These are phyloP conservation scores for Oryzaephilus surinamensis DNA, from an alignment of 1,140 invertebrate genomes.

Conservation along the genomic window DNA sequence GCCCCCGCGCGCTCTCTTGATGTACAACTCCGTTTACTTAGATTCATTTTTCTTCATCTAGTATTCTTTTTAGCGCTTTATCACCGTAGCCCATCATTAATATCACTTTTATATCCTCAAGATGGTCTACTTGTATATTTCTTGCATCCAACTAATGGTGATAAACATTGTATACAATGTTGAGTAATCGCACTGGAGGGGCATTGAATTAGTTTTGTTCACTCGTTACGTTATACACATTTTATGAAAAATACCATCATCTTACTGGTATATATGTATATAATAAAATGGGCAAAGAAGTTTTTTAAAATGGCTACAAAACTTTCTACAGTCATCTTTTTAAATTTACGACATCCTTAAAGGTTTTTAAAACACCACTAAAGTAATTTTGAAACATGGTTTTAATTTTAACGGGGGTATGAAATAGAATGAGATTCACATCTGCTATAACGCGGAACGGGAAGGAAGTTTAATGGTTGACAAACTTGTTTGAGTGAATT, in stretches of 20 bases:
- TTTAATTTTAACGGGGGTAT: slow-evolving; percentile 28
- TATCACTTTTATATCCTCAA: slow-evolving; percentile 38
- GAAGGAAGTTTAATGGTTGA: slow-evolving; percentile 13
- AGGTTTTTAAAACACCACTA: slow-evolving; percentile 32
- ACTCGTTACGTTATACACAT: slow-evolving; percentile 3
- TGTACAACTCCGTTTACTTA: slow-evolving; percentile 15
- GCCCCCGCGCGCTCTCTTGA: too few relatives aligned
- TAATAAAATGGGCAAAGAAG: neutral
- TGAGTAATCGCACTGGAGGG: slow-evolving; percentile 14
- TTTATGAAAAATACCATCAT: too few relatives aligned
- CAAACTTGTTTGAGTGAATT: slow-evolving; percentile 11
- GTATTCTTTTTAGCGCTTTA: slow-evolving; percentile 27
- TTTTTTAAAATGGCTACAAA: slow-evolving; percentile 13
- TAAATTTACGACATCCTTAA: slow-evolving; percentile 31
- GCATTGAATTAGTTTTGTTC: slow-evolving; percentile 4
- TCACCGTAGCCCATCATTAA: slow-evolving; percentile 34
- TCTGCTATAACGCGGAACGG: slow-evolving; percentile 10
- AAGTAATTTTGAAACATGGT: slow-evolving; percentile 35
- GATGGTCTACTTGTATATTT: slow-evolving; percentile 32
- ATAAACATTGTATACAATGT: slow-evolving; percentile 35
- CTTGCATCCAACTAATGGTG: slow-evolving; percentile 34
- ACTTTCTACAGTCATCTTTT: slow-evolving; percentile 33
- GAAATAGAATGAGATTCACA: slow-evolving; percentile 13
- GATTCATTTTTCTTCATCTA: slow-evolving; percentile 35
- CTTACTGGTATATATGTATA: too few relatives aligned